Conservation (phyloP, 2,888 invertebrate species). For the Athalia rosae region DNA sequence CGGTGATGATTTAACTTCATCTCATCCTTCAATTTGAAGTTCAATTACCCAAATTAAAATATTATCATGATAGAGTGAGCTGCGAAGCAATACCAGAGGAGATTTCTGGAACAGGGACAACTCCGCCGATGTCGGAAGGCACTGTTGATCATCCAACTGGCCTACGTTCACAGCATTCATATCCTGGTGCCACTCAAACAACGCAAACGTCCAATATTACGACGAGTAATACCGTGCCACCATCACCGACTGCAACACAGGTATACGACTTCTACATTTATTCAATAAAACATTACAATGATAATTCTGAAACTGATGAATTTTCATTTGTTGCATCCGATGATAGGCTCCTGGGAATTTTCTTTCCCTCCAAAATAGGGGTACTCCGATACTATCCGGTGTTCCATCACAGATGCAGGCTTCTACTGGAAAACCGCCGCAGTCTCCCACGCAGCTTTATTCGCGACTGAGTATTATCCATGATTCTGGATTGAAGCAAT, state of each 20-base stretch:
- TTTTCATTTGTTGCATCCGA: background rate
- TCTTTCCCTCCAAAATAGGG: slow-evolving; percentile 62
- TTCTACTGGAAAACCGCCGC: slow-evolving; percentile 77
- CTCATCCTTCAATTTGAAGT: background rate
- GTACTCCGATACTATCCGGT: slow-evolving; percentile 43
- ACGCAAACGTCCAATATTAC: slow-evolving; percentile 66
- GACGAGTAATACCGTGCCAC: slow-evolving; percentile 73
- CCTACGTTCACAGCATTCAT: slow-evolving; percentile 74
- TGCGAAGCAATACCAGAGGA: slow-evolving; percentile 95
- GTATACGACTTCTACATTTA: slow-evolving; percentile 50
- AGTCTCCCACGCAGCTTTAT: slow-evolving; percentile 79
- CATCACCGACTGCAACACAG: slow-evolving; percentile 73
- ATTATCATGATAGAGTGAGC: slow-evolving; percentile 78
- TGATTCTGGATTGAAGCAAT: slow-evolving; percentile 63
- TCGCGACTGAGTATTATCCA: slow-evolving; percentile 74
- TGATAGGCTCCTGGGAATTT: slow-evolving; percentile 64
- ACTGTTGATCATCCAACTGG: slow-evolving; percentile 72
- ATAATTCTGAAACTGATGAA: background rate
- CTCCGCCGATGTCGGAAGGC: slow-evolving; percentile 79
- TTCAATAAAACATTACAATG: background rate
- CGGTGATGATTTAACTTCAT: no score
- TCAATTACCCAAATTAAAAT: slow-evolving; percentile 8
- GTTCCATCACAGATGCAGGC: slow-evolving; percentile 54
- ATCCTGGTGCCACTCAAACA: slow-evolving; percentile 73
- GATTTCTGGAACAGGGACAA: slow-evolving; percentile 83